Percentiles rank a stretch among this genome's conserved stretches.
phyloP scores from a whole-genome alignment of 35 echinoderm and acorn worm genomes.

The Stichopus chloronotus region DNA sequence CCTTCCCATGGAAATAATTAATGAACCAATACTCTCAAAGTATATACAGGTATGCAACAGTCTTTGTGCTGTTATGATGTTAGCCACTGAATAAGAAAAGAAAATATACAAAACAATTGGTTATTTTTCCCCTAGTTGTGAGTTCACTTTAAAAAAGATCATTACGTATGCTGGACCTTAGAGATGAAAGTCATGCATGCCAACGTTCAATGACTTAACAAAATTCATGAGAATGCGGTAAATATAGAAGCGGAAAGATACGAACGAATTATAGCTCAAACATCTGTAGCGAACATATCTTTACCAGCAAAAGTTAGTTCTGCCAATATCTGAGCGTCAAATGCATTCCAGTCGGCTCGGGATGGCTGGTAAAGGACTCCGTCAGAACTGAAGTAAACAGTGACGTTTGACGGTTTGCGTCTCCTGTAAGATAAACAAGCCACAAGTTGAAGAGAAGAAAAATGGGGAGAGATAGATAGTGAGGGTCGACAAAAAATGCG shows the following conservation, averaged over 20 bases:
- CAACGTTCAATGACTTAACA: too few species aligned
- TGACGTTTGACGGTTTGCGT: constrained; percentile 1
- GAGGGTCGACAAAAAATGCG: too few species aligned
- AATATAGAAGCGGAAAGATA: too few species aligned
- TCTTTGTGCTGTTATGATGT: constrained; percentile 37
- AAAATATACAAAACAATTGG: background rate
- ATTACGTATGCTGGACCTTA: background rate
- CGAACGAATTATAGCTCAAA: too few species aligned
- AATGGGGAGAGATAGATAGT: too few species aligned
- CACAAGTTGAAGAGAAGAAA: background rate
- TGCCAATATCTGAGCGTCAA: constrained; percentile 12
- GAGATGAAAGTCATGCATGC: background rate
- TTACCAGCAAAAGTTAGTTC: constrained; percentile 33
- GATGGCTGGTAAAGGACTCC: constrained; percentile 19
- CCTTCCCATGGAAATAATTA: constrained; percentile 36
- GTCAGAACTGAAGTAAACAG: background rate
- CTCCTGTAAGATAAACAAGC: background rate
- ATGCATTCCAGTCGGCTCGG: constrained; percentile 4
- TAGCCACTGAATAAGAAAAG: constrained; percentile 27
- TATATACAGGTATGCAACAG: constrained; percentile 34
- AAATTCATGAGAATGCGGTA: too few species aligned
- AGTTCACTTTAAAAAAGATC: background rate
- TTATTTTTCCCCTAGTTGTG: background rate
- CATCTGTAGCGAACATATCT: background rate
- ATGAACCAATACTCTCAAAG: constrained; percentile 30